Evolutionary conservation across 2,888 invertebrate genomes (phyloP), one percentile per base, ranked within the genome.

Genomic region (Leucophora obtusa): DNA sequence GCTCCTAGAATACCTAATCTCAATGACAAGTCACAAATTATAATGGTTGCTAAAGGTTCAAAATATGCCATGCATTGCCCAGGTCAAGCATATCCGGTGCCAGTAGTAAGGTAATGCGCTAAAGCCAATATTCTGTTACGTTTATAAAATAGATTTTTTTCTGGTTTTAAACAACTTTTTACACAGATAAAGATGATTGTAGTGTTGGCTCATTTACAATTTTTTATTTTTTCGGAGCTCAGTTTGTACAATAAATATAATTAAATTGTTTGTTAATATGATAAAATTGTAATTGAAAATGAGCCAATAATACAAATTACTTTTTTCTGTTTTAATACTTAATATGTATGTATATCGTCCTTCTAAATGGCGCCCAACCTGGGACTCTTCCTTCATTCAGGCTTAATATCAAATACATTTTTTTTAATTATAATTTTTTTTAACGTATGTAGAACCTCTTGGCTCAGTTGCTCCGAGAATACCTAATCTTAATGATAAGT

Each of bases 41-140:
- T 86, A 89, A 93, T 93, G 84, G 84, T 85, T 82, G 88, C 90
- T 82, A 86, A 91, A 87, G 90, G 90, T 79, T 87, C 87, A 84
- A 92, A 92, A 87, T 91, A 93, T 85, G 93, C 93, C 56, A 90
- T 95, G 86, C 91, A 94, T 86, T 95, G 95, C 90, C 94, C 94
- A 72, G 94, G 94, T 17, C 94, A 95, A 90, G 94, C 93, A 47
- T 95, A 92, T 91, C 95, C 95, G 73, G 93, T 94, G 86, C 94
- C 95, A 85, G 89, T 92, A 83, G 93, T 94, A 92, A 94, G 94
- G 94, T 89, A 85, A 85, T 33, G 11, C 6, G 18, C 59, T 79
- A 65, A 35, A 28, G 33, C 59, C 73, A 74, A 74, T 66, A 76
- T 74, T 65, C 72, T 56, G n/a, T 14, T n/a, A n/a, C n/a, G n/a